Evolutionary conservation across 2,797 vertebrate species (phyloP), one percentile per base, ranked within the genome.

Genomic region (Oreochromis mossambicus): DNA sequence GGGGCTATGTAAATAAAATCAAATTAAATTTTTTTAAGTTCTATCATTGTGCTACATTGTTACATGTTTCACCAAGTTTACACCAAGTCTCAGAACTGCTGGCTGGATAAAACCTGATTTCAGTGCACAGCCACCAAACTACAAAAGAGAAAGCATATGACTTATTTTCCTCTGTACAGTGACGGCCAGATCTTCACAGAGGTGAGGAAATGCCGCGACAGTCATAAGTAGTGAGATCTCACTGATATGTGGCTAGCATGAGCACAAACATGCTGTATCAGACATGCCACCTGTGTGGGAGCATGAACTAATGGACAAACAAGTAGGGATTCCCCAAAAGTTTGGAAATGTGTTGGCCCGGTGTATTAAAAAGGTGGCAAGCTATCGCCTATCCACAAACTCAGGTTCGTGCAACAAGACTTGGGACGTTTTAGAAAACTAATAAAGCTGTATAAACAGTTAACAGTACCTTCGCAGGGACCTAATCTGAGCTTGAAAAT

Each of bases 151-250:
- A 82, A 46, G 7, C 10, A 17, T 77, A 8, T 52, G 50, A 78
- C 51, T 77, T 19, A 36, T 80, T 91, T 87, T 89, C 77, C 80
- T 85, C 12, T 78, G 10, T 58, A 38, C 11, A 48, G 29, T 58
- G 43, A 84, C 21, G 5, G 61, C 43, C 86, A 87, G 48, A 34
- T 51, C 81, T 75, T 68, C 51, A 61, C 24, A 76, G 87, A 85
- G 61, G 4, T 80, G 56, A 94, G 91, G 91, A 94, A 94, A 94
- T 91, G 80, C 84, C 88, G 19, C 4, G 2, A 91, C 88, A 94
- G 87, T 94, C 92, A 94, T 92, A 90, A 77, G 19, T 24, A 52
- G 15, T 79, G 7, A 92, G 92, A 94, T 94, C 54, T n/a, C 11
- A 3, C 90, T 87, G 92, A 94, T 94, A 86, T 89, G 92, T 87